Evolutionary conservation across 2,888 invertebrate genomes (phyloP), one percentile per base, ranked within the genome.

Genomic region (Nemapogon koenigi): DNA sequence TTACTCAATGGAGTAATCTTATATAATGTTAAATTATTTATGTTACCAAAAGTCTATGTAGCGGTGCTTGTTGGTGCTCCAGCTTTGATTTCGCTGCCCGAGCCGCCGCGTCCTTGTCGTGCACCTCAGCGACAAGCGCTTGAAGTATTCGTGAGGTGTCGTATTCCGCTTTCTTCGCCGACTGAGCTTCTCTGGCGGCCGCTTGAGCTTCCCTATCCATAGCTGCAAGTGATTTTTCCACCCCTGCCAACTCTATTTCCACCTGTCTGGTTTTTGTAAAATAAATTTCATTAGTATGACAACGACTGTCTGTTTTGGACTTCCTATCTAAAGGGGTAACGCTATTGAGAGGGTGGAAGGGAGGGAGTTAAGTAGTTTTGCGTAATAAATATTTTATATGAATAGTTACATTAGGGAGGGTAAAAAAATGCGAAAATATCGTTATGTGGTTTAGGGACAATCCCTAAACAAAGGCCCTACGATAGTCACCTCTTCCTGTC

Each of bases 401-500:
- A n/a, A n/a, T n/a, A n/a, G n/a, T n/a, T n/a, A n/a, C n/a, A n/a
- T n/a, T n/a, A n/a, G n/a, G n/a, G n/a, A n/a, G n/a, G n/a, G n/a
- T n/a, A n/a, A n/a, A n/a, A n/a, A n/a, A n/a, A n/a, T n/a, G n/a
- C n/a, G n/a, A n/a, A n/a, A n/a, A n/a, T n/a, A n/a, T n/a, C n/a
- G n/a, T n/a, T n/a, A n/a, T n/a, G n/a, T n/a, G n/a, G n/a, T n/a
- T n/a, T n/a, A n/a, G n/a, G n/a, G n/a, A n/a, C n/a, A n/a, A n/a
- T n/a, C n/a, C n/a, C n/a, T 6, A 22, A 22, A 6, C 22, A 22
- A 22, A 22, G 6, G 10, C 22, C 7, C 22, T 22, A 22, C 22
- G 22, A 22, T 10, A 22, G 63, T 58, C 50, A 85, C 85, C 61
- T 68, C 46, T 85, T 84, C 41, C 83, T 72, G 52, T 89, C 86